Conservation (phyloP, 2,797 vertebrate species). For the Heterohyrax brucei region DNA sequence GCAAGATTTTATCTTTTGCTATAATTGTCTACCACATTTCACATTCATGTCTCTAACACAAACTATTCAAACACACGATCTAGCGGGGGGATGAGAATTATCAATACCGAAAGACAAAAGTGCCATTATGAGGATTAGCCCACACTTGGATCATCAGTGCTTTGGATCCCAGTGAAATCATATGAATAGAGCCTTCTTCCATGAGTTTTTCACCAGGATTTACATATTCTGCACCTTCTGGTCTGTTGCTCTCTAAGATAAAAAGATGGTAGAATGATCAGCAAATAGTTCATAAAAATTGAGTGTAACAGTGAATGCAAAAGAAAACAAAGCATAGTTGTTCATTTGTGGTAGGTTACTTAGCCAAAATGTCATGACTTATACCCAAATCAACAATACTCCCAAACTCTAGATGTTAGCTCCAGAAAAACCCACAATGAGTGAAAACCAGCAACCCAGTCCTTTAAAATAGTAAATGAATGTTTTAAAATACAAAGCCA, state of each 20-base stretch:
- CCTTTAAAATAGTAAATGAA: neutral
- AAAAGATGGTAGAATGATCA: slow-evolving; percentile 79
- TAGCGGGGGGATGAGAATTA: slow-evolving; percentile 23
- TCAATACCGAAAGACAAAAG: slow-evolving; percentile 96
- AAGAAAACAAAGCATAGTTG: slow-evolving; percentile 37
- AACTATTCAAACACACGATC: slow-evolving; percentile 50
- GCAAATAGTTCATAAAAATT: slow-evolving; percentile 21
- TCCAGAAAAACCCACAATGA: neutral
- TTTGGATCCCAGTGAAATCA: slow-evolving; percentile 98
- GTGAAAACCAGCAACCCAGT: neutral
- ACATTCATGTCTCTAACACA: slow-evolving; percentile 31
- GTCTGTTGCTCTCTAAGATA: slow-evolving; percentile 91
- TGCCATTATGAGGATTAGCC: slow-evolving; percentile 94
- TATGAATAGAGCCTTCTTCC: slow-evolving; percentile 94
- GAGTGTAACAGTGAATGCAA: slow-evolving; percentile 34
- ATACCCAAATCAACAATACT: slow-evolving; percentile 14
- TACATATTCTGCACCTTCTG: slow-evolving; percentile 87
- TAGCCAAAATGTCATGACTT: slow-evolving; percentile 7
- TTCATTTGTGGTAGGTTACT: slow-evolving; percentile 57
- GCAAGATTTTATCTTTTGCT: slow-evolving; percentile 19
- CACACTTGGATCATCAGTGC: slow-evolving; percentile 98
- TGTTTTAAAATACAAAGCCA: neutral
- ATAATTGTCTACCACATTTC: slow-evolving; percentile 39
- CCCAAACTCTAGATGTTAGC: slow-evolving; percentile 47
- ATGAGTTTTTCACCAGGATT: slow-evolving; percentile 90